Evolutionary conservation across 2,113 vertebrate genomes (phyloP), one percentile per base, ranked within the genome.

Genomic region (Phaethornis superciliosus): DNA sequence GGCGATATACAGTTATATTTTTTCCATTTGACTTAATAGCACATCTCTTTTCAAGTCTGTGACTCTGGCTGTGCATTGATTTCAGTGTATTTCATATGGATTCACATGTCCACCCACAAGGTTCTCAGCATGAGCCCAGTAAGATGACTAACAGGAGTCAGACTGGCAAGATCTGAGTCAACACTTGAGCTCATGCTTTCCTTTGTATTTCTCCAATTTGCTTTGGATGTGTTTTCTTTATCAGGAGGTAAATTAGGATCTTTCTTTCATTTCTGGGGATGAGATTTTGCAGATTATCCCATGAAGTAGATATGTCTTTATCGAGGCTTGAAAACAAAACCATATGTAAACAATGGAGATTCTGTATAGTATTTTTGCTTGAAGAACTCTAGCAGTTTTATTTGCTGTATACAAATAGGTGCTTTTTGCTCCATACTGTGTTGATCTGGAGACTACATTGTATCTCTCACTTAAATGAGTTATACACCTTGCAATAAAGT

Each of bases 71-170:
- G 11, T 75, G 37, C 30, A 10, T 28, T 83, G 75, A 60, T 88
- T 96, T 82, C 56, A 33, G 67, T 70, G 75, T n/a, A 49, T 94
- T 91, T 59, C 17, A 1, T 78, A 30, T 26, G 23, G 74, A n/a
- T 93, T 92, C 11, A 3, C 33, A 5, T 37, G 44, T 88, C 79
- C 83, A 67, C 92, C 60, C 79, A 67, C 86, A 64, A 60, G n/a
- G 56, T 81, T 93, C 56, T 85, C 85, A 78, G 55, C 47, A 10
- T 67, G 71, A 92, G 33, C 44, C 71, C 68, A 35, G 63, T 65
- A 35, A 16, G 91, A 88, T 95, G 95, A 93, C 81, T 97, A 90
- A 87, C 94, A 24, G 27, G 46, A 80, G 26, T 80, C 71, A 86
- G 46, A 63, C 30, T 44, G 49, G 32, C 71, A 71, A 84, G 75